Conservation (phyloP, 2,113 vertebrate genomes). For the Pachyramphus minor region DNA sequence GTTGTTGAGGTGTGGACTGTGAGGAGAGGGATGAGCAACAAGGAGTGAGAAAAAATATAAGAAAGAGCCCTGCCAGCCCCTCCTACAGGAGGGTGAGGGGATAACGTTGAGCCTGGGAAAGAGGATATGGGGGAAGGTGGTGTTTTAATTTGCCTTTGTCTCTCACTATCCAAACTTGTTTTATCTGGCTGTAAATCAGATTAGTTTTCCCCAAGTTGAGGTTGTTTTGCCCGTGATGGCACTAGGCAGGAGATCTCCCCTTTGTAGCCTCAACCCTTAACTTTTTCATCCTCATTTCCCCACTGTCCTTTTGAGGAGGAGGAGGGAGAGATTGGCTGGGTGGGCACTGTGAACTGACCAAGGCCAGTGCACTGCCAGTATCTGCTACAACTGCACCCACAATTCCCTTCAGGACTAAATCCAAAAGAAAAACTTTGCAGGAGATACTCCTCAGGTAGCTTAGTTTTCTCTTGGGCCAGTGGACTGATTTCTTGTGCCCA, state of each 20-base stretch:
- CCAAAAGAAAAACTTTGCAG: background rate
- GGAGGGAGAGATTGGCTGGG: background rate
- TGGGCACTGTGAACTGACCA: background rate
- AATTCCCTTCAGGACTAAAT: background rate
- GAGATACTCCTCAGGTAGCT: background rate
- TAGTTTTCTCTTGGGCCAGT: background rate
- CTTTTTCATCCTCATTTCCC: background rate
- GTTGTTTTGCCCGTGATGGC: background rate
- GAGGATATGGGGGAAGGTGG: fast-evolving
- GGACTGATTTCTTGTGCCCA: background rate
- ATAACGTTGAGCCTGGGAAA: fast-evolving
- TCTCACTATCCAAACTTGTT: background rate
- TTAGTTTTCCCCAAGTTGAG: background rate
- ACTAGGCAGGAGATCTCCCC: background rate
- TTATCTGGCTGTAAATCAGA: background rate
- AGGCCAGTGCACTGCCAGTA: fast-evolving
- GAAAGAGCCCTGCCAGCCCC: fast-evolving
- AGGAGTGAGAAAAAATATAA: background rate
- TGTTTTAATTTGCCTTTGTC: background rate
- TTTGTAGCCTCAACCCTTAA: background rate
- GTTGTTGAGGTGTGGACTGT: background rate
- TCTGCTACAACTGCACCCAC: background rate
- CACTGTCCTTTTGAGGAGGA: background rate
- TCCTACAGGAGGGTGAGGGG: background rate
- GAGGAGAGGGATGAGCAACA: background rate